These are phyloP conservation scores for Gambelia wislizenii DNA, from an alignment of 2,797 vertebrate genomes.

Conservation along the genomic window DNA sequence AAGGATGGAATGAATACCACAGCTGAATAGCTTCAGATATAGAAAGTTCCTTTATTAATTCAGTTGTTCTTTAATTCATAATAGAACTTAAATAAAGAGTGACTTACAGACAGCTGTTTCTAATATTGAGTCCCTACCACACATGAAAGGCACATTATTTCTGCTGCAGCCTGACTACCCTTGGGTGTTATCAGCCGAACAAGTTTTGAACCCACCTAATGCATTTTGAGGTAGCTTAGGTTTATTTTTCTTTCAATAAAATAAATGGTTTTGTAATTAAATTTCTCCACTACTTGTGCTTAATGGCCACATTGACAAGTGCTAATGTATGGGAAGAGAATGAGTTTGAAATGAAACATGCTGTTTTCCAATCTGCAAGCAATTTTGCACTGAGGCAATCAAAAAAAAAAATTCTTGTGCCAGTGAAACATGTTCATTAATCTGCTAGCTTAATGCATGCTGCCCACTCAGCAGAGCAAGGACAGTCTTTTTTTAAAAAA, in stretches of 20 bases:
- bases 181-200: conserved; percentile 95
- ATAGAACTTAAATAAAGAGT: conserved; percentile 94
- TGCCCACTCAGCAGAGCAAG: conserved; percentile 83
- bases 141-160: conserved; percentile 89
- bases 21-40: conserved; percentile 81
- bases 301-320: conserved; percentile 97
- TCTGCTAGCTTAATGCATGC: conserved; percentile 87
- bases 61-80: conserved; percentile 90
- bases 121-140: conserved; percentile 86
- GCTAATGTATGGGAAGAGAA: conserved; percentile 91
- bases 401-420: conserved; percentile 82
- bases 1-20: conserved; percentile 71
- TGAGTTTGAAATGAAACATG: conserved; percentile 91
- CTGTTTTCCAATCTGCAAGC: conserved; percentile 92
- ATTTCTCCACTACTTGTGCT: conserved; percentile 89
- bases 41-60: conserved; percentile 90
- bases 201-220: conserved; percentile 92
- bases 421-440: conserved; percentile 94
- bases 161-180: conserved; percentile 82
- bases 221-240: conserved; percentile 90
- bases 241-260: conserved; percentile 99
- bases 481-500: conserved; percentile 61
- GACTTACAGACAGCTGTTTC: conserved; percentile 91
- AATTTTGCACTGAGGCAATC: conserved; percentile 89
- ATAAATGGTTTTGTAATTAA: conserved; percentile 98